Evolutionary conservation across 2,888 invertebrate species (phyloP), one percentile per base, ranked within the genome.

Genomic region (Drosophila dives): DNA sequence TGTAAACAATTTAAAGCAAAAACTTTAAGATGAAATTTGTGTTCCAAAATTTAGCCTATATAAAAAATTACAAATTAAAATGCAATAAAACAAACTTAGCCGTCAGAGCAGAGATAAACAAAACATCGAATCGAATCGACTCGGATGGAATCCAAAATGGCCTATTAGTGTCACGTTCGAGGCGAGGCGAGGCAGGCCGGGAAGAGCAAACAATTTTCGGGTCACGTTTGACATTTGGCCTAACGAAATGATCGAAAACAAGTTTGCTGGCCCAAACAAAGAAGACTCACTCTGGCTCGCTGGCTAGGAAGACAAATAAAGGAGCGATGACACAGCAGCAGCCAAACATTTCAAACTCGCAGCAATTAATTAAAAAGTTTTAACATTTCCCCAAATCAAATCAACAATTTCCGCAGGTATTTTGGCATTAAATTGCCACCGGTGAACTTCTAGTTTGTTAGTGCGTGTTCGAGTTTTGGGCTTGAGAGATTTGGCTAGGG

Each of bases 351-450:
- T 56, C 62, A 60, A 59, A 64, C 79, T 70, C 49, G 60, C 33
- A 48, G 81, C 86, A 80, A 90, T 88, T 87, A 90, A 90, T 87
- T 88, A 88, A 88, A 90, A 90, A 90, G 72, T 86, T 80, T 81
- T 68, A 72, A 73, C 85, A 62, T 80, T 62, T 67, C 62, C 72
- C 74, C 79, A 75, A 86, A 88, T 75, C 76, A 80, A 86, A 87
- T 89, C 70, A 84, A 67, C 66, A 68, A 74, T 78, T 79, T 80
- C 56, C 64, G 55, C 80, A 89, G 88, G 88, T 89, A 86, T 87
- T 86, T 82, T 62, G 66, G 71, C 83, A 59, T 64, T 73, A 83
- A 86, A 70, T 79, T 81, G 70, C 61, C 53, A 23, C 29, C 17
- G 49, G 23, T 8, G 23, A 45, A 8, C 45, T 54, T 65, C 64